Base-by-base conservation (phyloP, 1,140 invertebrate genomes). In the Brachionus paranguensis region DNA sequence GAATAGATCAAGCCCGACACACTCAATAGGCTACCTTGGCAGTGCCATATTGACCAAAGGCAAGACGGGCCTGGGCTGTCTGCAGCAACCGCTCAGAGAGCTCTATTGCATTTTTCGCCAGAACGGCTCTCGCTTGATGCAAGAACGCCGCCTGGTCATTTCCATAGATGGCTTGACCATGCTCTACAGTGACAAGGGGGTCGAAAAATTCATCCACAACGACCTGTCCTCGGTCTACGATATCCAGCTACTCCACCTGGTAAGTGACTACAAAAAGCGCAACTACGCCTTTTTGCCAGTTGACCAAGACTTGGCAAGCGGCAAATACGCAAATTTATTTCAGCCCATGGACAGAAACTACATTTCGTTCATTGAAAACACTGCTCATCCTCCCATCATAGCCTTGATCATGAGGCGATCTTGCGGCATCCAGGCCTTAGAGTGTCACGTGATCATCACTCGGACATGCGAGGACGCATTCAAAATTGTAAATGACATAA, bases 101-200 rank as follows among this genome's bases (percentile, higher is more conserved):
- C 53, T 81, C 24, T 81, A 81, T 29, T 64, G 53, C 41, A 64
- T 81, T 11, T 81, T 81, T 47, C 37, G 78, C n/a, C 17, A 43
- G 33, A 60, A 81, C 33, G 78, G 78, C 33, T 60, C 53, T 64
- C 78, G 78, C 8, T 24, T 81, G 43, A 43, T 81, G 78, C 78
- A 81, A 68, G 64, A 81, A 14, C 20, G 78, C 12, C 20, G 78
- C 2, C n/a, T 81, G 12, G 64, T 14, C 17, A 37, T 81, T 45
- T 81, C 78, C n/a, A 43, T 81, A 24, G 53, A 81, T n/a, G 78
- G 78, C 78, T 14, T 81, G 3, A 81, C 53, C n/a, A 81, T 81
- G 78, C 41, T 81, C 5, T 68, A 45, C 53, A 45, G 3, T 47
- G 78, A 81, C 8, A 27, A 17, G 10, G 78, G 78, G 0, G 41